Base-by-base conservation (phyloP, 92 coral and sea anemone genomes). In the Bergia puertoricense region DNA sequence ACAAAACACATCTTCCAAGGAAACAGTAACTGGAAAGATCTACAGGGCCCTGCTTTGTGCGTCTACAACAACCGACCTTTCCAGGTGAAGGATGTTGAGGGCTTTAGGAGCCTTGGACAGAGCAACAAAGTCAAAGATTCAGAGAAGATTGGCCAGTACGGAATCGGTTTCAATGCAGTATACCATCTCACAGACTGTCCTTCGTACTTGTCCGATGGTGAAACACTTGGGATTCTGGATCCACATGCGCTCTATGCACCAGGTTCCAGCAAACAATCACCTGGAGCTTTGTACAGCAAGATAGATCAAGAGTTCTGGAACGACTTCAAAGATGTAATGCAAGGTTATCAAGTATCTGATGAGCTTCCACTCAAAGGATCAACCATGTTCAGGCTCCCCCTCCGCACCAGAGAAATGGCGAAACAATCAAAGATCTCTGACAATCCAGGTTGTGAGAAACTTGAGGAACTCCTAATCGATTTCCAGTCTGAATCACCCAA, bases 121-220 rank as follows among this genome's bases (percentile, higher is more conserved):
- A 85, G 90, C 41, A 81, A 79, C 67, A 88, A 88, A 73, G 72
- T 79, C 10, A 74, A 45, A n/a, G 76, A 57, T 45, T 68, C 74
- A 18, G 86, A 45, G 80, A 81, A 66, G 77, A 88, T 79, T 18
- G 90, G 90, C 10, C 77, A 50, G 11, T 88, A 68, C 67, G 90
- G 90, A 45, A 88, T 88, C 62, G 90, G 90, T 48, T 88, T 88
- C 86, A 88, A 88, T 48, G 85, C 81, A 0, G 90, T 88, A 3
- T 88, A 88, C 81, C 86, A 88, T 54, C 85, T 88, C 16, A 88
- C 90, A 30, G 90, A 88, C 81, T 88, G 90, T 13, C 90, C 90
- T 7, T 80, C 86, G 8, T 88, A 72, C 39, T n/a, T 88, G 50
- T 88, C 90, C 2, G 46, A 88, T 67, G 86, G 77, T 6, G 75